These are phyloP conservation scores for Pristionchus exspectatus DNA, from an alignment of 2,888 invertebrate genomes.

Conservation along the genomic window DNA sequence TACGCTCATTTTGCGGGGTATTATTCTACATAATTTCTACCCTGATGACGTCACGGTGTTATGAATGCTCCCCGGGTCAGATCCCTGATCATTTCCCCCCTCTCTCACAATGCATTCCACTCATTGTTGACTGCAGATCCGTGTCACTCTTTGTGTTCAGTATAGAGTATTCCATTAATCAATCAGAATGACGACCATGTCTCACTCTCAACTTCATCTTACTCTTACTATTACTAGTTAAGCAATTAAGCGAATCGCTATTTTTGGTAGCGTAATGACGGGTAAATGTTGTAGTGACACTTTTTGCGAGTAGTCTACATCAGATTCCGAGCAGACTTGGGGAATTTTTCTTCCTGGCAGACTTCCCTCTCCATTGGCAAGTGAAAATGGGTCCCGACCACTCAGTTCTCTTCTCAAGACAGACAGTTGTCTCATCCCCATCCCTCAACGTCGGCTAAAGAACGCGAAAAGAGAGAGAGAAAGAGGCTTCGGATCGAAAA, in stretches of 20 bases:
- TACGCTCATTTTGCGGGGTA: too few relatives aligned
- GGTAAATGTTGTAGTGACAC: too few relatives aligned
- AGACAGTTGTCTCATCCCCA: neutral
- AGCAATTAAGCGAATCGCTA: neutral
- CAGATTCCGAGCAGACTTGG: too few relatives aligned
- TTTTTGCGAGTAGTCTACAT: too few relatives aligned
- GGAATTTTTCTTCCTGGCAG: neutral
- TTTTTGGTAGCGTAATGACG: neutral
- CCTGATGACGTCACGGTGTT: neutral
- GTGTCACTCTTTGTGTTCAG: neutral
- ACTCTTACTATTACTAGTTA: neutral
- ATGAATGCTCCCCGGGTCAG: neutral
- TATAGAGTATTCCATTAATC: neutral
- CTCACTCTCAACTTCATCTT: neutral
- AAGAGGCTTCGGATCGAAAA: neutral
- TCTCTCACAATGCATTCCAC: neutral
- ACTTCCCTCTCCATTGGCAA: neutral
- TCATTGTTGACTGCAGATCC: neutral
- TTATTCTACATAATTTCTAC: neutral
- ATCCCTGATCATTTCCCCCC: neutral
- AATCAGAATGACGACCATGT: neutral
- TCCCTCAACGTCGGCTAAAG: neutral
- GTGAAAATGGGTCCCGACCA: neutral
- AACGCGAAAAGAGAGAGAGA: neutral
- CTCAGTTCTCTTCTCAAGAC: neutral